A percentile compares a stretch with the other conserved stretches of the same genome.
Conservation (phyloP, 2,888 invertebrate species). For the Onthophagus sagittarius region DNA sequence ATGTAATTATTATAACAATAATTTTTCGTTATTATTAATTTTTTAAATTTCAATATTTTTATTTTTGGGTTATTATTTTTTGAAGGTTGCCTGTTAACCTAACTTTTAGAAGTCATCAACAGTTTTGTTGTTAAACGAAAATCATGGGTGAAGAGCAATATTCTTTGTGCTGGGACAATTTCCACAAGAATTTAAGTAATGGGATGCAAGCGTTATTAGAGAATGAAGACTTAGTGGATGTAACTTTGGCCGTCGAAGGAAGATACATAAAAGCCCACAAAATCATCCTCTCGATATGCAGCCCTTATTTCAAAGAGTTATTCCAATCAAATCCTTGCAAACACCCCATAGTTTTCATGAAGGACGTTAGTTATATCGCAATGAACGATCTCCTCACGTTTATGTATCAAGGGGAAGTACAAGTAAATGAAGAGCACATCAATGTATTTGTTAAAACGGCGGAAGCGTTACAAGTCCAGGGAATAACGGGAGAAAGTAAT, state of each 20-base stretch:
- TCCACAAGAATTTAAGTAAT: constrained; percentile 65
- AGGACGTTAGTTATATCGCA: constrained; percentile 56
- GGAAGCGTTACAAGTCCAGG: constrained; percentile 48
- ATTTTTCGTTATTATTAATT: too few species aligned
- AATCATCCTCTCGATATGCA: constrained; percentile 67
- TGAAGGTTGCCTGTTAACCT: background rate
- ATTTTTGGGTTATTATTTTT: too few species aligned
- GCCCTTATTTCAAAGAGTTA: constrained; percentile 68
- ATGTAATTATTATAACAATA: too few species aligned
- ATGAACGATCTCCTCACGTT: constrained; percentile 56
- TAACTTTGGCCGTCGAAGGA: constrained; percentile 50
- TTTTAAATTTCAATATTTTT: too few species aligned
- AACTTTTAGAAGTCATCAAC: too few species aligned
- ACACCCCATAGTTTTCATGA: constrained; percentile 61
- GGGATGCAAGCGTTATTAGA: constrained; percentile 55
- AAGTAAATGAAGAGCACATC: constrained; percentile 40
- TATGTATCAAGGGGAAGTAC: constrained; percentile 59
- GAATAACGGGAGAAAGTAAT: constrained; percentile 45
- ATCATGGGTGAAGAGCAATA: constrained; percentile 60
- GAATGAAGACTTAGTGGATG: constrained; percentile 45
- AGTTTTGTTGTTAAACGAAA: background rate
- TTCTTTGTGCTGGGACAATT: constrained; percentile 71
- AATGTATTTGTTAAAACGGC: constrained; percentile 48
- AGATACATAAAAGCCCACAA: constrained; percentile 66
- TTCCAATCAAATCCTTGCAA: constrained; percentile 64